phyloP scores from a whole-genome alignment of 2,797 vertebrate species.

The Poeciliopsis paucimaculata region DNA sequence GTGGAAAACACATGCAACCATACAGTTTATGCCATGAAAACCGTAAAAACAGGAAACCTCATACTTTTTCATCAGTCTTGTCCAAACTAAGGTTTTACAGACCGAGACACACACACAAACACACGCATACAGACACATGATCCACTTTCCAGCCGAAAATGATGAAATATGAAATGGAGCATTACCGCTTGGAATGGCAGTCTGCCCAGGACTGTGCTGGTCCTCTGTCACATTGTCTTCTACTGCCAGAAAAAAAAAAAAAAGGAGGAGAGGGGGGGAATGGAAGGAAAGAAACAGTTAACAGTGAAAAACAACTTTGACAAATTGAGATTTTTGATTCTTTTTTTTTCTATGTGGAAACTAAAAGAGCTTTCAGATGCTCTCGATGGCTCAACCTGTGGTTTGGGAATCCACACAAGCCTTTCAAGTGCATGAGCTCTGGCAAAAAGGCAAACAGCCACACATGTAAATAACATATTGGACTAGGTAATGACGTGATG shows the following conservation, averaged over 20 bases:
- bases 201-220: constrained; percentile 86
- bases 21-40: constrained; percentile 46
- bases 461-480: constrained; percentile 82
- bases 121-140: constrained; percentile 58
- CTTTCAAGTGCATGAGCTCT: constrained; percentile 80
- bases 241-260: constrained; percentile 83
- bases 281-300: constrained; percentile 75
- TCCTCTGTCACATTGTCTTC: constrained; percentile 90
- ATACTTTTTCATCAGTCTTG: constrained; percentile 50
- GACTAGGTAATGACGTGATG: constrained; percentile 79
- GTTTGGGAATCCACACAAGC: constrained; percentile 73
- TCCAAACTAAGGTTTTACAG: constrained; percentile 45
- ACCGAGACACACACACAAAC: constrained; percentile 29
- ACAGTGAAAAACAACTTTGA: constrained; percentile 78
- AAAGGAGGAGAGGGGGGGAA: constrained; percentile 35
- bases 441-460: constrained; percentile 77
- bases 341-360: constrained; percentile 76
- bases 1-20: constrained; percentile 35
- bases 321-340: constrained; percentile 70
- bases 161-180: constrained; percentile 82
- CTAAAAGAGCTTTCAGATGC: constrained; percentile 73
- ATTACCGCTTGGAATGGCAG: constrained; percentile 87
- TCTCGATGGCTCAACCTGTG: constrained; percentile 74
- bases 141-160: constrained; percentile 74
- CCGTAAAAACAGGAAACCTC: constrained; percentile 56